A percentile compares a stretch with the other conserved stretches of the same genome.
Evolutionary conservation across 2,888 invertebrate species (phyloP).

Genomic region (Bugulina stolonifera): DNA sequence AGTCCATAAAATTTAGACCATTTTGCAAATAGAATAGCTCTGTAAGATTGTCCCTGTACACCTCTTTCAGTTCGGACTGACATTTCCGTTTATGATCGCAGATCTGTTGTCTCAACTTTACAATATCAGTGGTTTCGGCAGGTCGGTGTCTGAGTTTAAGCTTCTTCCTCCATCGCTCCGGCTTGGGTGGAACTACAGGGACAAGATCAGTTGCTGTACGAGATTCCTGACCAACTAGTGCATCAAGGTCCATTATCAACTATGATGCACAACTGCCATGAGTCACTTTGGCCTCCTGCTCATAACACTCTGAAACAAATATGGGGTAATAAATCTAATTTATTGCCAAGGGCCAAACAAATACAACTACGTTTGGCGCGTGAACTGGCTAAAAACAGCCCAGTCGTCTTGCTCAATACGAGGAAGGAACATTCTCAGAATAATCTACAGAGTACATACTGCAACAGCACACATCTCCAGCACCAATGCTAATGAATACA

Average conservation of each 20-base stretch:
- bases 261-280: too few relatives aligned
- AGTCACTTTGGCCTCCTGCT: too few relatives aligned
- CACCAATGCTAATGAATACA: too few relatives aligned
- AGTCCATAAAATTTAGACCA: conserved; percentile 83
- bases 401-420: too few relatives aligned
- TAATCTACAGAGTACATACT: too few relatives aligned
- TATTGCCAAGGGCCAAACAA: too few relatives aligned
- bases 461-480: too few relatives aligned
- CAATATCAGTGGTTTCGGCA: conserved; percentile 41
- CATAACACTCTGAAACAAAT: too few relatives aligned
- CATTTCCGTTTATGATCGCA: conserved; percentile 38
- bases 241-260: background rate
- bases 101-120: conserved; percentile 39
- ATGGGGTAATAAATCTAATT: too few relatives aligned
- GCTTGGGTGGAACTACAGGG: background rate
- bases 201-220: background rate
- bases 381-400: too few relatives aligned
- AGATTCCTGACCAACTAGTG: background rate
- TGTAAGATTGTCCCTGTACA: conserved; percentile 56
- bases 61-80: conserved; percentile 45
- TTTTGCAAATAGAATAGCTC: conserved; percentile 81
- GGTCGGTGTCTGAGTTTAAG: conserved; percentile 45
- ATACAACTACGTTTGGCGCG: too few relatives aligned
- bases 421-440: too few relatives aligned
- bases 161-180: conserved; percentile 34